Evolutionary conservation across 2,888 invertebrate genomes (phyloP).

Genomic region (Mesoligia furuncula): DNA sequence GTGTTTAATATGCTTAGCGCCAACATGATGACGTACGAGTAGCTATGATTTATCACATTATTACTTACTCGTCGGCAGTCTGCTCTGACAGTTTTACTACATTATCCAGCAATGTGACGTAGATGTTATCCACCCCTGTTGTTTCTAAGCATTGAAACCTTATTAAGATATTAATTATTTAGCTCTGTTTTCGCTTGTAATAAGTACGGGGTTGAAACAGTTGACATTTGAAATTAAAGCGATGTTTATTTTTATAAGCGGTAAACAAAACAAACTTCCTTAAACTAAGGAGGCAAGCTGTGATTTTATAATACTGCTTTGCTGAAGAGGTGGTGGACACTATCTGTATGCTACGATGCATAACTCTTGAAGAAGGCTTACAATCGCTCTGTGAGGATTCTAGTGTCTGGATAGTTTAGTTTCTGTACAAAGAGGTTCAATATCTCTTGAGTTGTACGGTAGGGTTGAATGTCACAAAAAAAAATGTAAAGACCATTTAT

Average conservation of each 20-base stretch:
- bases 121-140: slow-evolving; percentile 29
- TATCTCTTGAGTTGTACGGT: not conserved
- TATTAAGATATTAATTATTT: slow-evolving; percentile 25
- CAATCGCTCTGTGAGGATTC: not conserved
- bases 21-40: not conserved
- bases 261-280: not conserved
- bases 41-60: slow-evolving; percentile 30
- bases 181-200: slow-evolving; percentile 5
- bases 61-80: slow-evolving; percentile 1
- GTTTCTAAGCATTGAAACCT: slow-evolving; percentile 8
- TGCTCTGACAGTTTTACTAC: slow-evolving; percentile 30
- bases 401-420: no score
- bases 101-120: slow-evolving; percentile 25
- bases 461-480: not conserved
- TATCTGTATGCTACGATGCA: not conserved
- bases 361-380: not conserved
- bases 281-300: not conserved
- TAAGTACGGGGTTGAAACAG: not conserved
- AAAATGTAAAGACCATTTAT: not conserved
- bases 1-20: slow-evolving; percentile 20
- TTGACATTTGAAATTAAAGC: not conserved
- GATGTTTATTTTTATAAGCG: not conserved
- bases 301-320: not conserved
- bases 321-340: not conserved
- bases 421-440: slow-evolving; percentile 1